Conservation (phyloP, 2,797 vertebrate genomes). For the Notolepis coatsorum region DNA sequence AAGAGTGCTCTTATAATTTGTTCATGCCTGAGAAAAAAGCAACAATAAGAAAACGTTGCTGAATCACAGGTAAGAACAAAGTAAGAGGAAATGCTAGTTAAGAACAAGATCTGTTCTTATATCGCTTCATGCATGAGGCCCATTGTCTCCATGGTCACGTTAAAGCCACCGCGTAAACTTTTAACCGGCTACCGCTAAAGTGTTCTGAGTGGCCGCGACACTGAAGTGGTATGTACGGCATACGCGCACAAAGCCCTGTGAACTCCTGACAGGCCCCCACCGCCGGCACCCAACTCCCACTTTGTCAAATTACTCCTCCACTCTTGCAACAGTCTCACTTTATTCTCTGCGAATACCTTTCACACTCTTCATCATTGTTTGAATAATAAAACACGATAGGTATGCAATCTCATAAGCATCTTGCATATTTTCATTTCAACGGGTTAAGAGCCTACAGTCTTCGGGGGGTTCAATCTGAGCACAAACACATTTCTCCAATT, state of each 20-base stretch:
- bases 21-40: too few species aligned
- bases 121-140: too few species aligned
- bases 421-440: background rate
- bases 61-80: too few species aligned
- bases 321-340: background rate
- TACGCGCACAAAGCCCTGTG: background rate
- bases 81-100: too few species aligned
- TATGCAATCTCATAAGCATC: background rate
- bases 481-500: conserved; percentile 60
- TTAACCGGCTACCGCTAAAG: background rate
- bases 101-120: too few species aligned
- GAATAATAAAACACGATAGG: background rate
- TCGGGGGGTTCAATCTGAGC: conserved; percentile 21
- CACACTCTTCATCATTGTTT: background rate
- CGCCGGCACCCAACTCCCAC: too few species aligned
- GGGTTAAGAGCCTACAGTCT: conserved; percentile 6
- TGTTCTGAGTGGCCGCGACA: background rate
- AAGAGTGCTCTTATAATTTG: too few species aligned
- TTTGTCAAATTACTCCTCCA: background rate
- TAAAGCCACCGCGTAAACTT: conserved; percentile 13
- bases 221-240: too few species aligned
- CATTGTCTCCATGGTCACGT: conserved; percentile 16
- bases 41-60: too few species aligned
- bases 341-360: background rate
- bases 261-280: conserved; percentile 12